A percentile compares a stretch with the other conserved stretches of the same genome.
These are phyloP conservation scores for Cotesia vestalis DNA, from an alignment of 1,140 invertebrate species.

Conservation along the genomic window DNA sequence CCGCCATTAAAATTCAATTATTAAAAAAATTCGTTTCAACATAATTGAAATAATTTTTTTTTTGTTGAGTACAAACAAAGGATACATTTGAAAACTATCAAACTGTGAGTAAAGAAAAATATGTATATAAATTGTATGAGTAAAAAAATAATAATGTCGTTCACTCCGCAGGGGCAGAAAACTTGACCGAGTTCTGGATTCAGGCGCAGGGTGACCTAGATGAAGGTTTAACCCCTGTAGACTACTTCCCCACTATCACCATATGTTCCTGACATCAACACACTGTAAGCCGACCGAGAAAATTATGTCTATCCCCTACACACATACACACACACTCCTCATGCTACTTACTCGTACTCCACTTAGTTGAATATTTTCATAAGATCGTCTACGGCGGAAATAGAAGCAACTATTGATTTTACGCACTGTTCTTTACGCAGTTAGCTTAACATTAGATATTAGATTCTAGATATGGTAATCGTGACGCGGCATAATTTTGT, in stretches of 20 bases:
- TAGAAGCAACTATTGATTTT: no score
- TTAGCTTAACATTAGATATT: not conserved
- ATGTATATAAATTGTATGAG: conserved; percentile 8
- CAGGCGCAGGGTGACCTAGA: conserved; percentile 56
- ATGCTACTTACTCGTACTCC: no score
- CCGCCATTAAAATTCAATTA: no score
- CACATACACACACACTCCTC: not conserved
- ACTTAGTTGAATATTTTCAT: no score
- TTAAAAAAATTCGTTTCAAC: no score
- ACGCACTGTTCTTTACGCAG: not conserved
- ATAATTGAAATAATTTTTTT: not conserved
- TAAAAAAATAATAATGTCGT: conserved; percentile 19
- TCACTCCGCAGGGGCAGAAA: conserved; percentile 59
- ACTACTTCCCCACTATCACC: conserved; percentile 17
- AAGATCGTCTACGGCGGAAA: no score
- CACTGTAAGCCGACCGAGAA: conserved; percentile 1
- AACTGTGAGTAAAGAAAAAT: conserved; percentile 16
- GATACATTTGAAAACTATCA: conserved; percentile 3
- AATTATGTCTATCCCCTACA: conserved; percentile 6
- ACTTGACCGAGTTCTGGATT: conserved; percentile 60
- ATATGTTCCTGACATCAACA: conserved; percentile 5
- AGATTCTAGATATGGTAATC: not conserved
- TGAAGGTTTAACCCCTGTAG: conserved; percentile 41
- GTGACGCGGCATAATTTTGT: not conserved
- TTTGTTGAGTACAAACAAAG: not conserved